A percentile compares a stretch with the other conserved stretches of the same genome.
Conservation (phyloP, 2,888 invertebrate genomes). For the Bembecia ichneumoniformis region DNA sequence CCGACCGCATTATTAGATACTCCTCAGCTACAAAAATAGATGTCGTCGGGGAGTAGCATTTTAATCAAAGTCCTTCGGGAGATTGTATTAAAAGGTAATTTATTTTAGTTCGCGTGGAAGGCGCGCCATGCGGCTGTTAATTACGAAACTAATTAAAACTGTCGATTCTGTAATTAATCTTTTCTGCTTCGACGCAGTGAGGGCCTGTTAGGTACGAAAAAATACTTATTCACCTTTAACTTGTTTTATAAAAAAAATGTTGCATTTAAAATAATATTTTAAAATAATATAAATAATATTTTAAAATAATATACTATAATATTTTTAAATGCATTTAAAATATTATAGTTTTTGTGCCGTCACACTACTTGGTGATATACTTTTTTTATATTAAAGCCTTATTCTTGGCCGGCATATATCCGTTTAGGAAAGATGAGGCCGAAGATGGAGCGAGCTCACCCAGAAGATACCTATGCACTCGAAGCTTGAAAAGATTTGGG, state of each 20-base stretch:
- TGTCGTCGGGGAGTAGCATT: constrained; percentile 18
- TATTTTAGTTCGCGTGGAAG: constrained; percentile 56
- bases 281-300: neutral
- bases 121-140: constrained; percentile 54
- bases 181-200: constrained; percentile 22
- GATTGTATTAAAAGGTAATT: constrained; percentile 67
- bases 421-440: too few relatives aligned
- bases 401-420: too few relatives aligned
- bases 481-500: too few relatives aligned
- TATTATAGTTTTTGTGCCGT: too few relatives aligned
- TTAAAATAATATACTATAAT: neutral
- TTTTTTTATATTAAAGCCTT: too few relatives aligned
- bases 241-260: too few relatives aligned
- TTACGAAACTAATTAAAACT: constrained; percentile 69
- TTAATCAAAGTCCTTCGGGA: constrained; percentile 39
- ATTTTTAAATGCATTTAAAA: neutral
- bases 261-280: neutral
- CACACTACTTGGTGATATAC: too few relatives aligned
- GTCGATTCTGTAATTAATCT: constrained; percentile 67
- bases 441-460: too few relatives aligned
- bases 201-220: constrained; percentile 12
- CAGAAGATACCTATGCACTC: too few relatives aligned
- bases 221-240: constrained; percentile 7
- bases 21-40: neutral
- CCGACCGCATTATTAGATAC: neutral